Evolutionary conservation across 2,797 vertebrate species (phyloP).

Genomic region (Pantherophis alleghaniensis): DNA sequence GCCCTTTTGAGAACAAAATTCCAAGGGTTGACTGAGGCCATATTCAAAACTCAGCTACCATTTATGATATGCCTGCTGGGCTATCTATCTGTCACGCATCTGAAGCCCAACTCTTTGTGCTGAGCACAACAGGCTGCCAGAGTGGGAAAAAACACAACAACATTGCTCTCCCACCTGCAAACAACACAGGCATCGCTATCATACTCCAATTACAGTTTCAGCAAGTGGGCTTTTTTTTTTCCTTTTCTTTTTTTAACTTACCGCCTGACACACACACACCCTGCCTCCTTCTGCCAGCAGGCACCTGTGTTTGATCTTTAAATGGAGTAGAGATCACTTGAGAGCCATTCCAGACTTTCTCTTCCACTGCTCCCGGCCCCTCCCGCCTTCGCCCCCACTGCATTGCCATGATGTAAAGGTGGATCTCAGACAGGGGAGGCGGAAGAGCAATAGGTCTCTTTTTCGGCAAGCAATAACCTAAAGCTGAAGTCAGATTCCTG

Average conservation of each 20-base stretch:
- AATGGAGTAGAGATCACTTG: constrained; percentile 27
- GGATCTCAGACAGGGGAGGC: background rate
- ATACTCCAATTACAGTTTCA: background rate
- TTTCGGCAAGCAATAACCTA: background rate
- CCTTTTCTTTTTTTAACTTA: background rate
- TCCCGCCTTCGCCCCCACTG: background rate
- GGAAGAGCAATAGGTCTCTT: background rate
- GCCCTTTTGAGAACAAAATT: background rate
- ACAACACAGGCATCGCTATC: background rate
- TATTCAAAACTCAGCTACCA: background rate
- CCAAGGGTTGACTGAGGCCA: background rate
- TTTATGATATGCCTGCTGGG: background rate
- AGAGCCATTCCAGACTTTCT: background rate
- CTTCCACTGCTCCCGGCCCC: constrained; percentile 2
- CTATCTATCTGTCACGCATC: background rate
- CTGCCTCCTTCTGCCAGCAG: background rate
- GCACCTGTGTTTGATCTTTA: constrained; percentile 22
- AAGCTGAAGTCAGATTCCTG: background rate
- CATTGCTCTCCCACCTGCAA: background rate
- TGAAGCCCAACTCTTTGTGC: background rate
- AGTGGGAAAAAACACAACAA: background rate
- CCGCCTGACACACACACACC: background rate
- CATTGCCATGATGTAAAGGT: background rate
- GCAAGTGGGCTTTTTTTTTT: background rate
- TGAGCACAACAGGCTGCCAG: background rate